phyloP scores from a whole-genome alignment of 2,888 invertebrate genomes.

The Glyphotaelius pellucidus region DNA sequence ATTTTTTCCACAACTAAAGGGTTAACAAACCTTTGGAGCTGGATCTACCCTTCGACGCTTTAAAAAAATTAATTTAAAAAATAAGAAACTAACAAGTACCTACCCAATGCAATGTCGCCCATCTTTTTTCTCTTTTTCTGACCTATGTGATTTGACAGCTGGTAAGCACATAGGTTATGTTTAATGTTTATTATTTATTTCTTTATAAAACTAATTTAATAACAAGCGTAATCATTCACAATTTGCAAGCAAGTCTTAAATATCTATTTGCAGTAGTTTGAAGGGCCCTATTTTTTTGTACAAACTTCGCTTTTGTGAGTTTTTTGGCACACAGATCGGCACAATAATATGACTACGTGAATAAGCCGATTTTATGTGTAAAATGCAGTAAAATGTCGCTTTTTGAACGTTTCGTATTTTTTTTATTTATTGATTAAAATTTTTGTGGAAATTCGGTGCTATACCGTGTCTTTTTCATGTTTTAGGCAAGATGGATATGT shows the following conservation, averaged over 20 bases:
- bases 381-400: neutral
- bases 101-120: too few species aligned
- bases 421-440: neutral
- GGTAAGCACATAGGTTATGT: slow-evolving; percentile 16
- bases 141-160: slow-evolving; percentile 25
- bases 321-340: neutral
- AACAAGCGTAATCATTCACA: neutral
- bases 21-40: too few species aligned
- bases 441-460: neutral
- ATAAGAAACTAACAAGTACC: too few species aligned
- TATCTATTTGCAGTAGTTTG: too few species aligned
- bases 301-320: neutral
- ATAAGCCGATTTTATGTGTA: neutral
- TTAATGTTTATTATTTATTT: slow-evolving; percentile 12
- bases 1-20: too few species aligned
- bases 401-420: neutral
- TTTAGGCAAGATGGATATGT: slow-evolving; percentile 53
- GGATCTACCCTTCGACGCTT: too few species aligned
- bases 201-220: neutral
- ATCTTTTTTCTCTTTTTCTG: too few species aligned
- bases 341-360: neutral
- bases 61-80: too few species aligned
- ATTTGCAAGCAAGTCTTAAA: neutral
- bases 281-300: neutral
- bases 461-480: neutral